Conservation (phyloP, 2,888 invertebrate species). For the Drosophila stalkeri region DNA sequence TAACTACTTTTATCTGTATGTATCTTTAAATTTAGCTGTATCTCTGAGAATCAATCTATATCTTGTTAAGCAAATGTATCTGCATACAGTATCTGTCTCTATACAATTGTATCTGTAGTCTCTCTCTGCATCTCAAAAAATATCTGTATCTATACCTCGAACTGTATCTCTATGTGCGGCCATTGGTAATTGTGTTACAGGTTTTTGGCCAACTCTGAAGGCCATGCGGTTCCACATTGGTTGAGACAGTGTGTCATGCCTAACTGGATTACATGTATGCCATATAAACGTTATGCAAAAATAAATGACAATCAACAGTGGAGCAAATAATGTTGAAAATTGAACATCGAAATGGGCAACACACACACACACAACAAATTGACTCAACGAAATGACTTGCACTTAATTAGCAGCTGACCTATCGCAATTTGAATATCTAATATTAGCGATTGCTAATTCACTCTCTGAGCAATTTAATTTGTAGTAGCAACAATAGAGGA, state of each 20-base stretch:
- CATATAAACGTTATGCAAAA: constrained; percentile 50
- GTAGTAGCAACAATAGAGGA: background rate
- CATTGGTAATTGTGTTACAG: constrained; percentile 37
- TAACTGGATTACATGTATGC: constrained; percentile 33
- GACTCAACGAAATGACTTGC: constrained; percentile 44
- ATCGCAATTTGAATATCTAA: constrained; percentile 4
- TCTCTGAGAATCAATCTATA: background rate
- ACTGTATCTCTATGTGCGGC: constrained; percentile 26
- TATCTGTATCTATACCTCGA: background rate
- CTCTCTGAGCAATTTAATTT: background rate
- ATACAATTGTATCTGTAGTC: background rate
- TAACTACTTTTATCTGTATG: constrained; percentile 5
- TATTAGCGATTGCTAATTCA: constrained; percentile 2
- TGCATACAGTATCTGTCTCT: background rate
- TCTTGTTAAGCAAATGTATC: background rate
- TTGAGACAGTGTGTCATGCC: constrained; percentile 42
- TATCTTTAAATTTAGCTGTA: background rate
- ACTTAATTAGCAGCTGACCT: constrained; percentile 24
- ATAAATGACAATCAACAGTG: constrained; percentile 19
- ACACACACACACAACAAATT: background rate
- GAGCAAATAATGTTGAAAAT: constrained; percentile 13
- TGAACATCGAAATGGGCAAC: constrained; percentile 1
- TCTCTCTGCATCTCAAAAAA: background rate
- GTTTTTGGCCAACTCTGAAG: constrained; percentile 54
- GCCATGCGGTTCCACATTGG: constrained; percentile 34